Conservation (phyloP, 2,113 vertebrate genomes). For the Aplodontia rufa region DNA sequence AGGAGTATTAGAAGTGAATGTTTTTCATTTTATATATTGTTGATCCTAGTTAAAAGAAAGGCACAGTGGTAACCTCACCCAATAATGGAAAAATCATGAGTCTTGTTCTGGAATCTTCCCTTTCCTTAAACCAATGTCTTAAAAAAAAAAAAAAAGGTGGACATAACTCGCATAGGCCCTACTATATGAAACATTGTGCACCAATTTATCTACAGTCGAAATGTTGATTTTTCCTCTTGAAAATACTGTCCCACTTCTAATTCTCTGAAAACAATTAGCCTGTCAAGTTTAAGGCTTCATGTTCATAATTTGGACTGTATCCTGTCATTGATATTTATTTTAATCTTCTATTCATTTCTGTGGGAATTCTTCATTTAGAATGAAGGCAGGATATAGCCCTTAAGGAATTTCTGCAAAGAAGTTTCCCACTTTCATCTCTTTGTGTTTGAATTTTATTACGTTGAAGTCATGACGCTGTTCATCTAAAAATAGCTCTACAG, state of each 20-base stretch:
- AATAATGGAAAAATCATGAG: slow-evolving; percentile 26
- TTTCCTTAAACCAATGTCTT: background rate
- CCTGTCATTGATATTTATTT: slow-evolving; percentile 83
- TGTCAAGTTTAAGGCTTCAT: slow-evolving; percentile 64
- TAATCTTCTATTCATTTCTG: slow-evolving; percentile 80
- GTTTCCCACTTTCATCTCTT: slow-evolving; percentile 76
- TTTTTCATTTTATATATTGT: background rate
- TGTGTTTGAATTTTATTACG: slow-evolving; percentile 76
- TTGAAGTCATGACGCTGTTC: slow-evolving; percentile 43
- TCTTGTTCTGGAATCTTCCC: background rate
- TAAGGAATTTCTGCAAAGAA: slow-evolving; percentile 69
- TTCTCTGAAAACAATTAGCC: slow-evolving; percentile 71
- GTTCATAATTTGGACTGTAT: slow-evolving; percentile 70
- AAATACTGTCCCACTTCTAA: slow-evolving; percentile 33
- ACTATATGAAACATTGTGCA: background rate
- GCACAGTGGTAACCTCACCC: background rate
- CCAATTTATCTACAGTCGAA: background rate
- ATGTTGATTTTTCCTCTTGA: slow-evolving; percentile 41
- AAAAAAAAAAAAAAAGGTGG: slow-evolving; percentile 19
- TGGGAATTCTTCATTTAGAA: slow-evolving; percentile 72
- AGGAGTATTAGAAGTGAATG: background rate
- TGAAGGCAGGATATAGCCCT: slow-evolving; percentile 69
- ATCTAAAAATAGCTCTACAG: slow-evolving; percentile 69
- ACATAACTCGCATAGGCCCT: background rate
- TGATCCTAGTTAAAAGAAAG: slow-evolving; percentile 9